A percentile compares a stretch with the other conserved stretches of the same genome.
Evolutionary conservation across 1,140 invertebrate genomes (phyloP).

Genomic region (Conus betulinus): DNA sequence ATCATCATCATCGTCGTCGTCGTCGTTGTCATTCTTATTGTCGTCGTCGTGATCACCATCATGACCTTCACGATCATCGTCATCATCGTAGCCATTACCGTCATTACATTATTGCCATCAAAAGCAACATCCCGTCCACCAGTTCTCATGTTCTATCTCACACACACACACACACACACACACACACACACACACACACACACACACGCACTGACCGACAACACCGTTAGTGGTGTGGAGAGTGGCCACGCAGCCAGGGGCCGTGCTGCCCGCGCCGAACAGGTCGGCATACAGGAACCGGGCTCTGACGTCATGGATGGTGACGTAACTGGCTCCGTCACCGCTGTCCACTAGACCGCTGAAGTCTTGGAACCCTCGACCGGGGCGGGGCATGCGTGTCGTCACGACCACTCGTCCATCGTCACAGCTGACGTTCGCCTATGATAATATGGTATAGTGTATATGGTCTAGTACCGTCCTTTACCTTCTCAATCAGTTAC

Average conservation of each 20-base stretch:
- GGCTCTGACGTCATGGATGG: background rate
- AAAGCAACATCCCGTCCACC: background rate
- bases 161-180: too few relatives aligned
- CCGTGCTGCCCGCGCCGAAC: background rate
- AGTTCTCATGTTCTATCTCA: background rate
- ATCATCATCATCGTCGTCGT: too few relatives aligned
- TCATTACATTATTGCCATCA: too few relatives aligned
- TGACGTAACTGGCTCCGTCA: background rate
- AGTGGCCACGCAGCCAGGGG: background rate
- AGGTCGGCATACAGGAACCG: background rate
- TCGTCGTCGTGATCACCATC: background rate
- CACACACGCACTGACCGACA: background rate
- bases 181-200: too few relatives aligned
- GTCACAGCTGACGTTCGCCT: too few relatives aligned
- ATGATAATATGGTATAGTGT: too few relatives aligned
- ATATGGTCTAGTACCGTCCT: too few relatives aligned
- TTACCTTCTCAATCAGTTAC: too few relatives aligned
- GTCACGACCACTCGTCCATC: background rate
- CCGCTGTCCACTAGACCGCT: background rate
- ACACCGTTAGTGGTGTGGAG: background rate
- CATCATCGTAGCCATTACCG: too few relatives aligned
- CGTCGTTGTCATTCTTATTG: background rate
- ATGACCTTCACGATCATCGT: too few relatives aligned
- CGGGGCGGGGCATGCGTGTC: background rate
- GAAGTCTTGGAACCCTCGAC: background rate